These are phyloP conservation scores for Plestiodon gilberti DNA, from an alignment of 2,113 vertebrate genomes.

Conservation along the genomic window DNA sequence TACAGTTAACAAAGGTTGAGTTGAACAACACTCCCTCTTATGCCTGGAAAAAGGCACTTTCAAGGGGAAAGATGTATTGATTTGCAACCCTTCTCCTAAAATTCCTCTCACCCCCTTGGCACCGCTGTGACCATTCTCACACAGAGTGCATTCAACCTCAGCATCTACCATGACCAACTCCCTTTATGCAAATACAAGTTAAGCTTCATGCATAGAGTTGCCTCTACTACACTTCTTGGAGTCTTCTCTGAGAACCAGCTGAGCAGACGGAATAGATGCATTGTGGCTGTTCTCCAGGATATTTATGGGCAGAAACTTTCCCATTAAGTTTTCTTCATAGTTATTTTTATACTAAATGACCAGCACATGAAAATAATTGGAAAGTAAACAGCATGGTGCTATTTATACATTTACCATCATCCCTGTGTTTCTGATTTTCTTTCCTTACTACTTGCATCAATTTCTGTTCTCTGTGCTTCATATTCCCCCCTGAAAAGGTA, in stretches of 20 bases:
- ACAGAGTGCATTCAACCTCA: not conserved
- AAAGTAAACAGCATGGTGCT: conserved; percentile 31
- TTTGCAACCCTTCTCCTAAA: not conserved
- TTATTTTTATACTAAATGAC: conserved; percentile 16
- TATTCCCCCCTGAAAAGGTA: not conserved
- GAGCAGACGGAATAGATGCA: conserved; percentile 12
- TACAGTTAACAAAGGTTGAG: not conserved
- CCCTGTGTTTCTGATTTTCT: conserved; percentile 31
- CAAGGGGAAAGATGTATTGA: not conserved
- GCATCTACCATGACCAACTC: not conserved
- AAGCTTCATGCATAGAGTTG: not conserved
- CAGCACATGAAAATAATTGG: conserved; percentile 26
- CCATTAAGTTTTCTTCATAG: conserved; percentile 29
- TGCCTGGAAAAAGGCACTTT: not conserved
- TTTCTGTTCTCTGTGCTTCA: not conserved
- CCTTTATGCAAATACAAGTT: conserved; percentile 9
- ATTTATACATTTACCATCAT: conserved; percentile 28
- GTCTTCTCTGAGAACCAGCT: conserved; percentile 29
- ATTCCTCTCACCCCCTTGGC: not conserved
- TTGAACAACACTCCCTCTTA: not conserved
- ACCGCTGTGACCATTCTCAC: conserved; percentile 8
- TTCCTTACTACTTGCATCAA: conserved; percentile 3
- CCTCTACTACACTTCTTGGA: conserved; percentile 32
- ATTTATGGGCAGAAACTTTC: not conserved
- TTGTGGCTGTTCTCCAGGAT: conserved; percentile 27